A percentile compares a stretch with the other conserved stretches of the same genome.
These are phyloP conservation scores for Botia kubotai DNA, from an alignment of 2,797 vertebrate species.

Conservation along the genomic window DNA sequence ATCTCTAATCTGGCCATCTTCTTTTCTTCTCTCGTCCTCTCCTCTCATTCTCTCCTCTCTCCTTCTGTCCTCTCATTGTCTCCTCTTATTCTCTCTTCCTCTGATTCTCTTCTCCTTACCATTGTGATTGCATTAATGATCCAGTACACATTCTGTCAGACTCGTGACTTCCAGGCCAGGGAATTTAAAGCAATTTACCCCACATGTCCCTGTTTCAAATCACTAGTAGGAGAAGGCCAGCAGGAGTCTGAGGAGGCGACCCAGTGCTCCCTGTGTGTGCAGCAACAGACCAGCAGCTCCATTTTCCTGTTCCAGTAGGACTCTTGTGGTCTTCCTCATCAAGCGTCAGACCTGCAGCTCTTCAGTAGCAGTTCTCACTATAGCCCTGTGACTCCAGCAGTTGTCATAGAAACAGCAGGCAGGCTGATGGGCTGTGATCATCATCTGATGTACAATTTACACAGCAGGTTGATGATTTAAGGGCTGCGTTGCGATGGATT, in stretches of 20 bases:
- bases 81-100: too few species aligned
- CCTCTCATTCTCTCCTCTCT: not conserved
- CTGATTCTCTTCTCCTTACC: too few species aligned
- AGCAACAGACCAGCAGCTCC: slow-evolving; percentile 2
- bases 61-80: not conserved
- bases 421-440: slow-evolving; percentile 51
- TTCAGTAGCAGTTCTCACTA: slow-evolving; percentile 29
- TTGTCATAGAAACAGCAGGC: slow-evolving; percentile 56
- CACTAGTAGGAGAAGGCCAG: slow-evolving; percentile 16
- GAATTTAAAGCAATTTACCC: slow-evolving; percentile 59
- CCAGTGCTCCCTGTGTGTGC: not conserved
- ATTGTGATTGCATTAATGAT: slow-evolving; percentile 24
- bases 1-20: not conserved
- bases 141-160: slow-evolving; percentile 40
- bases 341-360: slow-evolving; percentile 24
- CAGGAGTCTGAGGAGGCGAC: slow-evolving; percentile 6
- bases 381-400: slow-evolving; percentile 39
- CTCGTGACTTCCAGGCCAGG: slow-evolving; percentile 9
- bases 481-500: slow-evolving; percentile 18
- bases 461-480: slow-evolving; percentile 51
- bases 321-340: slow-evolving; percentile 41
- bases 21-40: not conserved
- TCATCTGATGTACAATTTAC: slow-evolving; percentile 52
- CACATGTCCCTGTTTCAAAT: slow-evolving; percentile 35
- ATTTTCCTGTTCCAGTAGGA: slow-evolving; percentile 17